Evolutionary conservation across 92 coral and sea anemone genomes (phyloP), one percentile per base, ranked within the genome.

Genomic region (Scolanthus callimorphus): DNA sequence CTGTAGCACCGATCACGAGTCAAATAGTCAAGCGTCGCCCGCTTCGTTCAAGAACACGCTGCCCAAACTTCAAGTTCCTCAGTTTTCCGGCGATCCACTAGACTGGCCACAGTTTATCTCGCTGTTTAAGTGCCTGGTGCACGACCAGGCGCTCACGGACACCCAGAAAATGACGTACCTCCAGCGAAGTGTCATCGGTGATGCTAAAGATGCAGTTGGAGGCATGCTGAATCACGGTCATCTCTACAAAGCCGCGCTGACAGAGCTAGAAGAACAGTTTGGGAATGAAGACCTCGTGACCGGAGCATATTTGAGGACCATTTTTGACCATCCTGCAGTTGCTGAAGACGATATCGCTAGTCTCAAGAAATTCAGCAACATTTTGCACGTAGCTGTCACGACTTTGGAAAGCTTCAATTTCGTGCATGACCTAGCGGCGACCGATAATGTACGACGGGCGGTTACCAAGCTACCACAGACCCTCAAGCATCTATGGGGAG

Each of bases 401-500:
- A 67, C 67, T 30, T 59, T 66, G 20, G 41, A 56, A 19, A 67
- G 75, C 51, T 45, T 67, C 13, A 54, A 55, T 20, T 75, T 39
- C 45, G 50, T 20, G 26, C 67, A 59, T 28, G 76, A 75, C 43
- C 48, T 58, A 51, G 82, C 67, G 23, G 82, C 82, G 1, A 67
- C 76, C 24, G 76, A 75, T 47, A 67, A 67, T 55, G 28, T 75
- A 29, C 49, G 69, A 43, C 49, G 69, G 8, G 82, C 49, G 19
- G 82, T 75, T 37, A 34, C 49, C 20, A 67, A 75, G 74, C 56
- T 75, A 31, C 67, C 76, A 17, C 30, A 29, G 25, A 55, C 31
- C 20, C 60, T 75, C 27, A 75, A 75, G 50, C 39, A 29, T 22
- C 74, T 66, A 8, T 75, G 76, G 76, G 69, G 82, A 68, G 69